Conservation (phyloP, 2,113 vertebrate species). For the Entelurus aequoreus region DNA sequence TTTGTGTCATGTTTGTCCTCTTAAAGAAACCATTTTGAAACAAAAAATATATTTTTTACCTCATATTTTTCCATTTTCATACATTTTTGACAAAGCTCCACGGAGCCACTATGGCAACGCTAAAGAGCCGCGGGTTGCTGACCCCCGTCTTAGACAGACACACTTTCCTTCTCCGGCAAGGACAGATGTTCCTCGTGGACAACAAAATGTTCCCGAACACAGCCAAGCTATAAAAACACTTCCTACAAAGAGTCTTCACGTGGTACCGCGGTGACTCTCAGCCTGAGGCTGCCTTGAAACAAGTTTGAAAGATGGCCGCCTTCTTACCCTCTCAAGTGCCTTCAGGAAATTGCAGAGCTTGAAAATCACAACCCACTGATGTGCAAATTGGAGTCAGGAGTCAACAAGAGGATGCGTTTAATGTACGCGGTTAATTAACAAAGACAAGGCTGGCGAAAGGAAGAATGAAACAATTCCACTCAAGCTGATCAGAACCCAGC, state of each 20-base stretch:
- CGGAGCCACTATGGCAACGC: too few relatives aligned
- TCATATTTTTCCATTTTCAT: too few relatives aligned
- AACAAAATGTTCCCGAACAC: background rate
- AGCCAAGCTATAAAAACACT: background rate
- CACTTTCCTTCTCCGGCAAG: background rate
- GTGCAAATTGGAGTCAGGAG: slow-evolving; percentile 9
- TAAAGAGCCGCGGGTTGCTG: too few relatives aligned
- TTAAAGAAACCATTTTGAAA: too few relatives aligned
- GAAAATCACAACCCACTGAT: slow-evolving; percentile 1
- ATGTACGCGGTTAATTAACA: slow-evolving; percentile 4
- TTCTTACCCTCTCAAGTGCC: background rate
- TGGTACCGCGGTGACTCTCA: background rate
- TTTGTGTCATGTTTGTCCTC: too few relatives aligned
- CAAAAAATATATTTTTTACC: too few relatives aligned
- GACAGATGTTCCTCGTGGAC: background rate
- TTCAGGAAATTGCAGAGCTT: slow-evolving; percentile 3
- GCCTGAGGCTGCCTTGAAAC: background rate
- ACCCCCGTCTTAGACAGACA: too few relatives aligned
- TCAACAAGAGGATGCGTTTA: slow-evolving; percentile 4
- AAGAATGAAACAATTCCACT: slow-evolving; percentile 1
- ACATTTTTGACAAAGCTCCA: too few relatives aligned
- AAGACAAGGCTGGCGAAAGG: background rate
- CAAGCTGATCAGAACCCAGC: slow-evolving; percentile 11
- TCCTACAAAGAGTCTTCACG: background rate
- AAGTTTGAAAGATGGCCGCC: background rate